Base-by-base conservation (phyloP, 2,888 invertebrate genomes). In the Spilarctia lutea region DNA sequence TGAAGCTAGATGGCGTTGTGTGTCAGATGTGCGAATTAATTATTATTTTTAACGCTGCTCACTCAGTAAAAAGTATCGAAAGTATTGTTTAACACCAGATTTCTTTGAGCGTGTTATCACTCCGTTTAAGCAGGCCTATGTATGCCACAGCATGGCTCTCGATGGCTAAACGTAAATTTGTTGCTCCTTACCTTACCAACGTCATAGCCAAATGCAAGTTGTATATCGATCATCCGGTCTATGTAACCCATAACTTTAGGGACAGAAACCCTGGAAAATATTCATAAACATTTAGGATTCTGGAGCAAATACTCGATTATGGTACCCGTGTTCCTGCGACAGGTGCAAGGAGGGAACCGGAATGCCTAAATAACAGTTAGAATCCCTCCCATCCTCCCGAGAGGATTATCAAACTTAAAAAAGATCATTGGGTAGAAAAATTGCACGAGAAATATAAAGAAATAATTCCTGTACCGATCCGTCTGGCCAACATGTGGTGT, bases 121-220 rank as follows among this genome's bases (percentile, higher is more conserved):
- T 7, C 20, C 20, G 7, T 20, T 52, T 20, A 8, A 52, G 24
- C 24, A 1, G 24, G 8, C 6, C 48, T 6, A 6, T 24, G 7
- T 8, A 8, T 24, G 24, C 20, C 20, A 8, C 8, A 52, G 2
- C 20, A 52, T 52, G 52, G 7, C 20, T 16, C 52, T n/a, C n/a
- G 3, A 56, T 24, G n/a, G 52, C 20, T n/a, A n/a, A 24, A n/a
- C 52, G 11, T n/a, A 56, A n/a, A 56, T n/a, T 16, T 42, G n/a
- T 8, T 20, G 3, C 0, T 56, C 16, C 66, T 83, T 79, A 96
- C 96, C 92, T 96, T 96, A 0, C 96, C 97, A n/a, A 97, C 96
- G 79, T 97, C 97, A 83, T 96, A 97, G 2, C 97, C 97, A 78
- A 96, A 96, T 4, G 96, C 96, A 11, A 97, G 86, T 76, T 96